Base-by-base conservation (phyloP, 1,140 invertebrate species). In the Mycetomoellerius zeteki region DNA sequence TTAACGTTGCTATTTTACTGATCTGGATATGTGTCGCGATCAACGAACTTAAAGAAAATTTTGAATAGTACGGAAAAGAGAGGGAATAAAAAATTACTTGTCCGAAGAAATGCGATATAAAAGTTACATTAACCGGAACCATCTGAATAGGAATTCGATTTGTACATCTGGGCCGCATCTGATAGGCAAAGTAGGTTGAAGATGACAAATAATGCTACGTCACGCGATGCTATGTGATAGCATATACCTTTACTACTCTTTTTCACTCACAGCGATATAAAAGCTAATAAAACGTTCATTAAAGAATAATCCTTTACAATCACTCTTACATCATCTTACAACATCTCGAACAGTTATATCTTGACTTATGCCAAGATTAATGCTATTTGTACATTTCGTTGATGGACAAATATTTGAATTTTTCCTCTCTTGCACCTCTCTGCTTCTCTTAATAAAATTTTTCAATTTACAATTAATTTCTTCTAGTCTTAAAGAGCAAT, bases 151-250 rank as follows among this genome's bases (percentile, higher is more conserved):
- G 65, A 65, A 78, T 78, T 78, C 24, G 76, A 37, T 78, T 78
- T 65, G 76, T 24, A 33, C 58, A 77, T 77, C 37, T 64, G 75
- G 30, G 54, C 33, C 75, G 75, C 21, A 78, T 65, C 76, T 78
- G 76, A 78, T 78, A 65, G 37, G 19, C 43, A 78, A 78, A 78
- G 43, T 78, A 78, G 76, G 58, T 77, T 78, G 37, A 65, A 78
- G 58, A 78, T 78, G 76, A 78, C 60, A 78, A 65, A 78, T 43
- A 78, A 65, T 78, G 37, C 43, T 78, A 24, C 19, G 65, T 78
- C 76, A 78, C 58, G 76, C 76, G 30, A 75, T 37, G 47, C 1
- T 75, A 73, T 12, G 10, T 19, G 43, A 78, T 77, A 43, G 33
- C 33, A 43, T 19, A 21, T 78, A 65, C 12, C 0, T 65, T 78